These are phyloP conservation scores for Huso huso DNA, from an alignment of 2,797 vertebrate genomes.

Conservation along the genomic window DNA sequence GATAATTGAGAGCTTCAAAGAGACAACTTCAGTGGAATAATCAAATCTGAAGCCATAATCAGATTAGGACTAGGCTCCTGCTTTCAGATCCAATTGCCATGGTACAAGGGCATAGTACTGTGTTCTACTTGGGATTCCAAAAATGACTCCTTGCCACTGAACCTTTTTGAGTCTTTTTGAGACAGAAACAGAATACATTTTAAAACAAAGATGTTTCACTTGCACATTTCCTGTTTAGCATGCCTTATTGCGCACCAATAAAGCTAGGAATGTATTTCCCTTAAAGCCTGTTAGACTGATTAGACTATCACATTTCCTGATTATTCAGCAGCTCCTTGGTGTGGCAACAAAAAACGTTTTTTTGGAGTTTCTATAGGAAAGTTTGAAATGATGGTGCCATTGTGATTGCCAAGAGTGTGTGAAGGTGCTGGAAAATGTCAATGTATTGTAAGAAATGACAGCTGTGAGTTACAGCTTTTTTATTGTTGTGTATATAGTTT, in stretches of 20 bases:
- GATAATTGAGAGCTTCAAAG: too few relatives aligned
- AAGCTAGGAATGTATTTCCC: background rate
- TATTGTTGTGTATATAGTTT: too few relatives aligned
- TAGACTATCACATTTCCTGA: constrained; percentile 16
- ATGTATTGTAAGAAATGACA: background rate
- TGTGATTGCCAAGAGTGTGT: constrained; percentile 4
- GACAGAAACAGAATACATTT: background rate
- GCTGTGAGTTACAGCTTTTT: constrained; percentile 7
- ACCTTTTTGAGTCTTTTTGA: too few relatives aligned
- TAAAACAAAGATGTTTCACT: background rate
- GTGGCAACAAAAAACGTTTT: background rate
- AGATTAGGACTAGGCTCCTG: too few relatives aligned
- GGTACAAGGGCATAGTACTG: too few relatives aligned
- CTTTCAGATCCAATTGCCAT: too few relatives aligned
- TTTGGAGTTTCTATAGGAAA: constrained; percentile 2
- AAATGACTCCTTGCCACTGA: too few relatives aligned
- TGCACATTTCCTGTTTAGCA: background rate
- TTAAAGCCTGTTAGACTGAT: background rate
- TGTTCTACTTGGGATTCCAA: too few relatives aligned
- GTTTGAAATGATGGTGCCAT: constrained; percentile 26
- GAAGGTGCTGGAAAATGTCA: constrained; percentile 2
- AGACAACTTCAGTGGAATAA: too few relatives aligned
- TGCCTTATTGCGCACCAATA: background rate
- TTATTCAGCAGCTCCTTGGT: constrained; percentile 11
- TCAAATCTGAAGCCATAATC: too few relatives aligned